phyloP scores from a whole-genome alignment of 2,113 vertebrate genomes.

The Muntiacus reevesi region DNA sequence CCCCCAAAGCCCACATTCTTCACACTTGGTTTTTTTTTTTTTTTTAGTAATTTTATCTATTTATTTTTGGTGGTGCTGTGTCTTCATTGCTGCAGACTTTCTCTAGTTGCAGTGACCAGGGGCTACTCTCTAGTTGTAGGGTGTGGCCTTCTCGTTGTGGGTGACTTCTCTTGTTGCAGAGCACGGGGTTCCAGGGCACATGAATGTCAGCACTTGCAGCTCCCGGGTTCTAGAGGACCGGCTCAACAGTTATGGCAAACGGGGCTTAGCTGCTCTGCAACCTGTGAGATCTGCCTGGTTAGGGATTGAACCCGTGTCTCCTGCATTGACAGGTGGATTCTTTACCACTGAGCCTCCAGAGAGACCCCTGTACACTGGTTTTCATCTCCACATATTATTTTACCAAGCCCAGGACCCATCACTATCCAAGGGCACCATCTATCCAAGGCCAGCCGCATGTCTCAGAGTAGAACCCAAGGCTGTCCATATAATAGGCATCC shows the following conservation, averaged over 20 bases:
- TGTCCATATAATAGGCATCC: rapidly evolving
- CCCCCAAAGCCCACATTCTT: not conserved
- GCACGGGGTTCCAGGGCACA: not conserved
- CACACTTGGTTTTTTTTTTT: not conserved
- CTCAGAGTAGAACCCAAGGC: too few species aligned
- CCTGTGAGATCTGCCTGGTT: not conserved
- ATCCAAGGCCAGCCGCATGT: too few species aligned
- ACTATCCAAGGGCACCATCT: too few species aligned
- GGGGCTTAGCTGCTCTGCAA: not conserved
- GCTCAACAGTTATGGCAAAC: not conserved
- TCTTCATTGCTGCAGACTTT: not conserved
- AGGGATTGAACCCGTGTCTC: too few species aligned
- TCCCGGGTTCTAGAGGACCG: not conserved
- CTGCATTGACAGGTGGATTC: too few species aligned
- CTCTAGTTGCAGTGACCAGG: not conserved
- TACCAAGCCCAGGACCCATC: not conserved
- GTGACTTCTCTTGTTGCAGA: not conserved
- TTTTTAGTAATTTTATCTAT: not conserved
- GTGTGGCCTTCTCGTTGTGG: not conserved
- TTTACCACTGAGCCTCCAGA: too few species aligned
- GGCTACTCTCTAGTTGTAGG: not conserved
- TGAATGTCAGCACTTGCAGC: not conserved
- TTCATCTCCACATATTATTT: not conserved
- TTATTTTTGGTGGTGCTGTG: not conserved
- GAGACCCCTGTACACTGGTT: not conserved